phyloP scores from a whole-genome alignment of 2,797 vertebrate genomes.

The Pseudochromis fuscus region DNA sequence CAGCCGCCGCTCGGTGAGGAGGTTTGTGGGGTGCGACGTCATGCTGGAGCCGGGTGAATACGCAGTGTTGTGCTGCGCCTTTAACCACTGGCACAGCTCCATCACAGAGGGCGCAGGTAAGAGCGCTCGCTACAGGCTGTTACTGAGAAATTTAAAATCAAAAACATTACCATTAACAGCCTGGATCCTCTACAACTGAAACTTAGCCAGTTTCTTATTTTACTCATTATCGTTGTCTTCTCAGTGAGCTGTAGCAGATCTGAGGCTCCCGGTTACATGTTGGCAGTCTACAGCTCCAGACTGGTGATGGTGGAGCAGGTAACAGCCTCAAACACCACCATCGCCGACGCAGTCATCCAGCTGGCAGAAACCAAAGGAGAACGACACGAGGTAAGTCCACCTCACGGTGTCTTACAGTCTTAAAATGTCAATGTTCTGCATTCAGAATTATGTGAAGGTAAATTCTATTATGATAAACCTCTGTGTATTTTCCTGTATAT shows the following conservation, averaged over 20 bases:
- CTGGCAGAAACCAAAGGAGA: constrained; percentile 94
- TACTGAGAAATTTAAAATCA: too few relatives aligned
- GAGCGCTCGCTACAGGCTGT: background rate
- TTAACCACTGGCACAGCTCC: constrained; percentile 91
- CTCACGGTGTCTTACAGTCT: too few relatives aligned
- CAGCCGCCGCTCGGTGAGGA: constrained; percentile 93
- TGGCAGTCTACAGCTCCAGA: constrained; percentile 94
- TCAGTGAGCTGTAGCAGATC: constrained; percentile 74
- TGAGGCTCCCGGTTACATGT: constrained; percentile 82
- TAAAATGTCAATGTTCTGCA: too few relatives aligned
- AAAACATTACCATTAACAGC: too few relatives aligned
- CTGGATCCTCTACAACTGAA: too few relatives aligned
- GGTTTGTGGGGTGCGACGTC: constrained; percentile 93
- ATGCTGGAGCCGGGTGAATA: constrained; percentile 97
- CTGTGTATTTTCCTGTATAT: too few relatives aligned
- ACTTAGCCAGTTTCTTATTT: too few relatives aligned
- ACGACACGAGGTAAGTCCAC: constrained; percentile 88
- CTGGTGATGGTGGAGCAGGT: constrained; percentile 94
- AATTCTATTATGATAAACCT: too few relatives aligned
- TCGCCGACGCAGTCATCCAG: constrained; percentile 93
- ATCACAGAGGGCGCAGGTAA: constrained; percentile 13
- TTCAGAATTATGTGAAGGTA: too few relatives aligned
- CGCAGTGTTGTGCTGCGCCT: constrained; percentile 93
- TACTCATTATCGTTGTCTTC: too few relatives aligned
- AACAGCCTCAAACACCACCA: constrained; percentile 87